These are phyloP conservation scores for Montipora capitata DNA, from an alignment of 92 coral and sea anemone genomes.

Conservation along the genomic window DNA sequence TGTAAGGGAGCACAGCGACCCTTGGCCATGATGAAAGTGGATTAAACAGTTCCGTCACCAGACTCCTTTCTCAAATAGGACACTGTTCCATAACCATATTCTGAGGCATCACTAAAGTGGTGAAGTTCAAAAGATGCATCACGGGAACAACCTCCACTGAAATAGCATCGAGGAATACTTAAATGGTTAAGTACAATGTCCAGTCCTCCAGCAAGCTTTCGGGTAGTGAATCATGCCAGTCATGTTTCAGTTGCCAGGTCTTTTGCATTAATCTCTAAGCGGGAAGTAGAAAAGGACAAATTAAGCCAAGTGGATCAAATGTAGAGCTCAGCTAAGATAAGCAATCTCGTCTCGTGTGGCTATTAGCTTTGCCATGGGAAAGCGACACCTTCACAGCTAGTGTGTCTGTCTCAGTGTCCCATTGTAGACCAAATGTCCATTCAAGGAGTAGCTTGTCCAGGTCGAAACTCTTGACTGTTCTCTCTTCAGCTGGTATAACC, in stretches of 20 bases:
- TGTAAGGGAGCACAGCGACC: slow-evolving; percentile 57
- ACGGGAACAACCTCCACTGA: slow-evolving; percentile 33
- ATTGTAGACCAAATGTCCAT: slow-evolving; percentile 68
- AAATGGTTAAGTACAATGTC: slow-evolving; percentile 47
- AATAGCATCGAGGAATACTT: slow-evolving; percentile 57
- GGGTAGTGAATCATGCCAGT: slow-evolving; percentile 52
- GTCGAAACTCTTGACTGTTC: slow-evolving; percentile 55
- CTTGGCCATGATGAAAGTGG: slow-evolving; percentile 63
- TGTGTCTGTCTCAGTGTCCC: slow-evolving; percentile 54
- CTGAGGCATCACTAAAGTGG: slow-evolving; percentile 69
- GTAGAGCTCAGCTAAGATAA: neutral
- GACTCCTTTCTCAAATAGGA: slow-evolving; percentile 60
- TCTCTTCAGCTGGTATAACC: slow-evolving; percentile 62
- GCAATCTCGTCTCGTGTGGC: slow-evolving; percentile 59
- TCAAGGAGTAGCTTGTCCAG: slow-evolving; percentile 55
- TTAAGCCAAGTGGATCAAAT: too few species aligned
- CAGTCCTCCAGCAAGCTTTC: slow-evolving; percentile 54
- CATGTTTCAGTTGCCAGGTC: slow-evolving; percentile 41
- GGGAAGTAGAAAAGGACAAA: too few species aligned
- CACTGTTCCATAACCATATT: slow-evolving; percentile 70
- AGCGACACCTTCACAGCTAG: slow-evolving; percentile 41
- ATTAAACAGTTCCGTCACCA: slow-evolving; percentile 49
- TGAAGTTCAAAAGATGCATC: slow-evolving; percentile 47
- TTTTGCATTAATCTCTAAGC: slow-evolving; percentile 40
- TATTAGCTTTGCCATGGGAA: slow-evolving; percentile 17